phyloP scores from a whole-genome alignment of 2,888 invertebrate genomes.

The Bembecia ichneumoniformis region DNA sequence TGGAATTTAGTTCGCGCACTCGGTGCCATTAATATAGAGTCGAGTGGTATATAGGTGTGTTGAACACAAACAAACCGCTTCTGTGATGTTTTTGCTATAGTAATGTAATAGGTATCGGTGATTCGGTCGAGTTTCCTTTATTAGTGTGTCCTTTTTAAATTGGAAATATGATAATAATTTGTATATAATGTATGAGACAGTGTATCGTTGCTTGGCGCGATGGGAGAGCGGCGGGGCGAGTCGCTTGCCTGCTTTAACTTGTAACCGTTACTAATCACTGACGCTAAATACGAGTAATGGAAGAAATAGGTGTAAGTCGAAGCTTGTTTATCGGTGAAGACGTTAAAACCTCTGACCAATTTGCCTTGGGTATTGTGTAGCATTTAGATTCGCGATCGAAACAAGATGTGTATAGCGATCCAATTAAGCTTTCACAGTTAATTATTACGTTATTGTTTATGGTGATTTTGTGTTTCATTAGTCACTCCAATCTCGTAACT shows the following conservation, averaged over 20 bases:
- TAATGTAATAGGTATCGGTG: constrained; percentile 24
- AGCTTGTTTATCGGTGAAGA: constrained; percentile 65
- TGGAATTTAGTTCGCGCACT: too few relatives aligned
- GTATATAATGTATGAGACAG: constrained; percentile 60
- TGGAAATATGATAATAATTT: constrained; percentile 47
- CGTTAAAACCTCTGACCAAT: constrained; percentile 69
- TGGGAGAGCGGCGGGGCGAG: constrained; percentile 37
- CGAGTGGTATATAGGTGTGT: constrained; percentile 29
- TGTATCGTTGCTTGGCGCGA: constrained; percentile 42
- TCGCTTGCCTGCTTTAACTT: constrained; percentile 48
- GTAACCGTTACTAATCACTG: constrained; percentile 22
- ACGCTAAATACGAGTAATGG: constrained; percentile 46
- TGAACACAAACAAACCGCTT: constrained; percentile 55
- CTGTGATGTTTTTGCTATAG: constrained; percentile 62
- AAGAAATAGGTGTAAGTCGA: constrained; percentile 53
- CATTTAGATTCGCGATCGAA: constrained; percentile 63
- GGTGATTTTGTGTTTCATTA: constrained; percentile 66
- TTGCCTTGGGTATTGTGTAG: constrained; percentile 72
- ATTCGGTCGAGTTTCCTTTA: constrained; percentile 27
- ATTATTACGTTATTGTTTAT: constrained; percentile 32
- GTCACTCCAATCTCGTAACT: constrained; percentile 45
- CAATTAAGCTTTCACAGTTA: constrained; percentile 58
- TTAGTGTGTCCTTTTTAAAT: constrained; percentile 40
- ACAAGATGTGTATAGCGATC: constrained; percentile 67
- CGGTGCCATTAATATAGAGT: constrained; percentile 21